phyloP scores from a whole-genome alignment of 2,797 vertebrate species.

The Rousettus madagascariensis region DNA sequence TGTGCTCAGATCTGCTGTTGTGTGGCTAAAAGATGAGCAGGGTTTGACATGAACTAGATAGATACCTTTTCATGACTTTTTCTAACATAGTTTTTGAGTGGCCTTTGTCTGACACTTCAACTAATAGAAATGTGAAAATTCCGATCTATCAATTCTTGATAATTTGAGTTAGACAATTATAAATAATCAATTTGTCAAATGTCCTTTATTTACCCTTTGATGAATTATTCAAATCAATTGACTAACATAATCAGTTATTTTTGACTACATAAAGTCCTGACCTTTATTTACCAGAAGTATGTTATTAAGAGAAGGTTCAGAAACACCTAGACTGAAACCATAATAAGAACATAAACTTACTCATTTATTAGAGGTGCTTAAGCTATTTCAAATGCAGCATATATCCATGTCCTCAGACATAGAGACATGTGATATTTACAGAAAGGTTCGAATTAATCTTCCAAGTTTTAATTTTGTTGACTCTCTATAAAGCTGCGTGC shows the following conservation, averaged over 20 bases:
- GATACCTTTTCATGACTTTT: not conserved
- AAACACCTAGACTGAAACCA: not conserved
- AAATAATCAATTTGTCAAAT: not conserved
- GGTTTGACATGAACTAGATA: not conserved
- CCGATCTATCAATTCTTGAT: not conserved
- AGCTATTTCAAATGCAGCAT: not conserved
- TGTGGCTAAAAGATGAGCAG: not conserved
- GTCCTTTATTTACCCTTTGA: not conserved
- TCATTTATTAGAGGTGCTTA: not conserved
- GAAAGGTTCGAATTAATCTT: conserved; percentile 40
- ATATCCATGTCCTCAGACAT: not conserved
- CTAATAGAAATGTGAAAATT: not conserved
- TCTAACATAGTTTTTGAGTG: not conserved
- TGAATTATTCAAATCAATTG: not conserved
- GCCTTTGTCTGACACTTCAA: not conserved
- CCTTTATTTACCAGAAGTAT: not conserved
- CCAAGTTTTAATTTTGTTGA: conserved; percentile 58
- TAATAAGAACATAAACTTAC: not conserved
- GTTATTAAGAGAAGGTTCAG: not conserved
- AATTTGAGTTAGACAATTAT: not conserved
- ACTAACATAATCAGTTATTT: not conserved
- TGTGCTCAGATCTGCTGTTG: not conserved
- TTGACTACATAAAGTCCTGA: not conserved
- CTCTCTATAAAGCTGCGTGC: conserved; percentile 67
- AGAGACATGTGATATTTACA: not conserved